Evolutionary conservation across 1,140 invertebrate species (phyloP).

Genomic region (Drosophila ohnishii): DNA sequence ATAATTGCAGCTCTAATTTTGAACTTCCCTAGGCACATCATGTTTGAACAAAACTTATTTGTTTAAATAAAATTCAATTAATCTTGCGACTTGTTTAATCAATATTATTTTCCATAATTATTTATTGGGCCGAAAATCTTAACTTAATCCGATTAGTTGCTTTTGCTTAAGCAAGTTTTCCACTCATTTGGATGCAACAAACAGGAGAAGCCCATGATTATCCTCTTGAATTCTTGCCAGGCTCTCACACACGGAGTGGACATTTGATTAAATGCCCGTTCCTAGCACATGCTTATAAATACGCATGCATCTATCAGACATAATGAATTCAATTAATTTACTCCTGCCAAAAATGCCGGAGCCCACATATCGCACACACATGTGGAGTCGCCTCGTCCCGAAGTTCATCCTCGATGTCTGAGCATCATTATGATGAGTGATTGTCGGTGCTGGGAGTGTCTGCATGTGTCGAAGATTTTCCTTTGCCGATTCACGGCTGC

Average conservation of each 20-base stretch:
- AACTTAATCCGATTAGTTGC: constrained; percentile 14
- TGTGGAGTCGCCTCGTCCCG: background rate
- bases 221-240: constrained; percentile 12
- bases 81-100: background rate
- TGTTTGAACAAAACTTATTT: background rate
- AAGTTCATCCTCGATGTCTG: constrained; percentile 53
- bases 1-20: no score
- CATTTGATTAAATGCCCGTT: constrained; percentile 67
- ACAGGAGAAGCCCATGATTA: constrained; percentile 20
- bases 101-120: constrained; percentile 2
- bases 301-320: constrained; percentile 59
- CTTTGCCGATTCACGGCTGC: background rate
- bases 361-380: constrained; percentile 8
- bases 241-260: constrained; percentile 1
- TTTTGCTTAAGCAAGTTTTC: constrained; percentile 6
- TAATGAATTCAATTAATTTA: constrained; percentile 81
- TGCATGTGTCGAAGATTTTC: constrained; percentile 50
- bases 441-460: constrained; percentile 58
- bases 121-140: background rate
- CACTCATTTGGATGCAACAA: constrained; percentile 6
- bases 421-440: constrained; percentile 78
- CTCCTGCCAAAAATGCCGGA: constrained; percentile 51
- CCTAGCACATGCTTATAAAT: constrained; percentile 54
- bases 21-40: no score
- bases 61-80: background rate